Evolutionary conservation across 2,797 vertebrate species (phyloP), one percentile per base, ranked within the genome.

Genomic region (Neosalanx taihuensis): DNA sequence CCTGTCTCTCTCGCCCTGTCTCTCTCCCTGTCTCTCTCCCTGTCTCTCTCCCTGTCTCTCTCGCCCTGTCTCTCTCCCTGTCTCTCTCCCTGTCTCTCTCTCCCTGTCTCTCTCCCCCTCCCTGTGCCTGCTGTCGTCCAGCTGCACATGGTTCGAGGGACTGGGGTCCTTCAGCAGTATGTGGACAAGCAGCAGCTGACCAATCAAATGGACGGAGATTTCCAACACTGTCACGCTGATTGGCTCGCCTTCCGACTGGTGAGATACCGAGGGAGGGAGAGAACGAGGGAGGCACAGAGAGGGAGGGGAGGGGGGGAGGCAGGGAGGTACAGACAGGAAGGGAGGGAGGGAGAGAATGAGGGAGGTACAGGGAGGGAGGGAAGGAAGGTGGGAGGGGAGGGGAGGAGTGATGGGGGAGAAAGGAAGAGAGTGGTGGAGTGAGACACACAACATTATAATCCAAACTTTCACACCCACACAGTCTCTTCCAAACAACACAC

Each of bases 241-340:
- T 94, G 93, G 93, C 85, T 94, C 68, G 69, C 85, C n/a, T 93
- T 92, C 80, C 90, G 93, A 80, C 86, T 91, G 76, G 94, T 94
- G 77, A 89, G 86, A 30, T 7, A 9, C 56, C 3, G 2, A 30
- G 62, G 67, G 56, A 69, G 10, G 57, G 31, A 17, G 33, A 13
- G 57, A 60, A 5, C 31, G 56, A 59, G 20, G 20, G 13, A 70
- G 33, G 20, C 20, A 70, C 12, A 26, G 56, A 41, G 56, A 57
- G 18, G 4, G 9, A 17, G 65, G 17, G 6, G 7, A 23, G 6
- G 58, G n/a, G 17, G 37, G 10, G 60, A 2, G 12, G 20, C n/a
- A n/a, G n/a, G n/a, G n/a, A n/a, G n/a, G n/a, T n/a, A n/a, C n/a
- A n/a, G n/a, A n/a, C n/a, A n/a, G n/a, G n/a, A n/a, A n/a, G n/a